These are phyloP conservation scores for Cyprinodon brontotheroides DNA, from an alignment of 2,113 vertebrate genomes.

Conservation along the genomic window DNA sequence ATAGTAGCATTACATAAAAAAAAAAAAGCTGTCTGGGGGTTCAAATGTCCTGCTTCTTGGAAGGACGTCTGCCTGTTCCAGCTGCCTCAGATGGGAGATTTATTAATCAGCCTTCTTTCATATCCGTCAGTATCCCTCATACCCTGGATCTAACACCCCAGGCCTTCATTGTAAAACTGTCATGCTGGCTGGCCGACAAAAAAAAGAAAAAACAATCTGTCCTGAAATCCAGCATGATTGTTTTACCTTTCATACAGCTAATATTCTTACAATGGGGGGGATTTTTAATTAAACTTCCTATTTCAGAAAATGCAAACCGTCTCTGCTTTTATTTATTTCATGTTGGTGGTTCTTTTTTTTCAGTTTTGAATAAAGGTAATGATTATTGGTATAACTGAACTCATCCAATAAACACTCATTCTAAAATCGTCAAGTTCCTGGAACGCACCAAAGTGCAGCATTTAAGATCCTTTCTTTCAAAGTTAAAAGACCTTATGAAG, in stretches of 20 bases:
- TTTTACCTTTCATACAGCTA: conserved; percentile 24
- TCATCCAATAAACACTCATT: neutral
- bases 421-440: neutral
- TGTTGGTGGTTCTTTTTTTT: neutral
- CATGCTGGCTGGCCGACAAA: conserved; percentile 45
- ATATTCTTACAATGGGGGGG: conserved; percentile 26
- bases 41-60: conserved; percentile 7
- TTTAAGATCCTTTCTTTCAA: too few species aligned
- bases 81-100: conserved; percentile 50
- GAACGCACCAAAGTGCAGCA: neutral
- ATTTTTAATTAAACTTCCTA: conserved; percentile 13
- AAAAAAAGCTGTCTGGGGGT: neutral
- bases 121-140: conserved; percentile 45
- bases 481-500: neutral
- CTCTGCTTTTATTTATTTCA: conserved; percentile 10
- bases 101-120: conserved; percentile 34
- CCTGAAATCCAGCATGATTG: conserved; percentile 30
- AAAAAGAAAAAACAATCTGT: conserved; percentile 36
- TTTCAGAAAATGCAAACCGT: conserved; percentile 8
- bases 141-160: conserved; percentile 43
- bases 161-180: conserved; percentile 53
- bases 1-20: too few species aligned
- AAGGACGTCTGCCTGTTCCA: conserved; percentile 61
- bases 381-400: neutral
- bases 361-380: neutral